Evolutionary conservation across 2,797 vertebrate species (phyloP).

Genomic region (Lycodopsis pacificus): DNA sequence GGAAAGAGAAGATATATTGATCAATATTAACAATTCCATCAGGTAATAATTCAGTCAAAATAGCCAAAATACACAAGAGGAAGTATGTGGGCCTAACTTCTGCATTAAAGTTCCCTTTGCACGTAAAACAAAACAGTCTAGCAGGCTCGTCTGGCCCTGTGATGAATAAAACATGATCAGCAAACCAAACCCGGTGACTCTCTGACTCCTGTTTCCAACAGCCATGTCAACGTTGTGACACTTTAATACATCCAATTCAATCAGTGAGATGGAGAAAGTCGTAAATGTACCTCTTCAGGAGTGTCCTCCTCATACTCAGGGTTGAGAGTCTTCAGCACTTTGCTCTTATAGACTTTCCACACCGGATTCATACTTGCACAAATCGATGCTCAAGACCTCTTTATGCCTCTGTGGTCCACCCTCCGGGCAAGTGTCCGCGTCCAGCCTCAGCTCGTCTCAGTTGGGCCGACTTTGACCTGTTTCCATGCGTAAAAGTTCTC

Average conservation of each 20-base stretch:
- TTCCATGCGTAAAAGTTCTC: conserved; percentile 62
- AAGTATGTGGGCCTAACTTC: conserved; percentile 21
- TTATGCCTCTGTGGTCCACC: conserved; percentile 48
- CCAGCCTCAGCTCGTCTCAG: conserved; percentile 56
- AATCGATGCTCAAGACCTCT: conserved; percentile 51
- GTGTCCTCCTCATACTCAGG: conserved; percentile 86
- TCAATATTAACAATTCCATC: neutral
- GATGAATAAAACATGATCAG: conserved; percentile 65
- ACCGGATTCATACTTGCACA: conserved; percentile 89
- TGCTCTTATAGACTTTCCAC: conserved; percentile 95
- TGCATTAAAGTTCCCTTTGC: conserved; percentile 33
- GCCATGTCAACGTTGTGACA: neutral
- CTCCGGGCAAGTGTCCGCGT: conserved; percentile 49
- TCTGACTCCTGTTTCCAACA: conserved; percentile 20
- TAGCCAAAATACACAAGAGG: neutral
- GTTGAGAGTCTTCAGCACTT: conserved; percentile 93
- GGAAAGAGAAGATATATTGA: neutral
- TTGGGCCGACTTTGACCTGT: conserved; percentile 34
- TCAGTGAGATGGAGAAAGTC: neutral
- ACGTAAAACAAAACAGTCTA: conserved; percentile 13
- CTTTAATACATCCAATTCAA: neutral
- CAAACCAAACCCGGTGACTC: conserved; percentile 40
- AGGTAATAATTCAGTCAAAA: neutral
- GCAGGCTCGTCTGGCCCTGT: conserved; percentile 26
- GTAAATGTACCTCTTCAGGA: conserved; percentile 88